phyloP scores from a whole-genome alignment of 2,888 invertebrate genomes.

The Caenorhabditis afra region DNA sequence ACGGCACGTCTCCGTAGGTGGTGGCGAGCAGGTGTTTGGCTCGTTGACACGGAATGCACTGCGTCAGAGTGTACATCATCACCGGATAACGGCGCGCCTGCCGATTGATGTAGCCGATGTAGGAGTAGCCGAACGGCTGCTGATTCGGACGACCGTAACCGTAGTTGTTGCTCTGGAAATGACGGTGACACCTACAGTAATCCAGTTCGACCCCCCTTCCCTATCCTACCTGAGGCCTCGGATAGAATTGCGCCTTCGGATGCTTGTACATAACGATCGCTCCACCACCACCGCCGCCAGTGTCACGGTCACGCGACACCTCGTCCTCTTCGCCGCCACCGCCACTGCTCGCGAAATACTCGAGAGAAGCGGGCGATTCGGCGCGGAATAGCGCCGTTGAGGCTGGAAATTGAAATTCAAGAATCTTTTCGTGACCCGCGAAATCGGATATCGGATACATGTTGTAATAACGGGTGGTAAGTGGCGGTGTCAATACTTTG shows the following conservation, averaged over 20 bases:
- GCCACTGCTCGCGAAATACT: too few species aligned
- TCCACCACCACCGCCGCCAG: too few species aligned
- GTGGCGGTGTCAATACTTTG: too few species aligned
- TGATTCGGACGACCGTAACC: conserved; percentile 53
- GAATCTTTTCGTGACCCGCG: too few species aligned
- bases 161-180: conserved; percentile 21
- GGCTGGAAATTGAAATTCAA: too few species aligned
- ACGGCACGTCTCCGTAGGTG: conserved; percentile 76
- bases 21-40: conserved; percentile 79
- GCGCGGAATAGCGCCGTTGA: too few species aligned
- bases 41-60: conserved; percentile 77
- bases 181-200: neutral
- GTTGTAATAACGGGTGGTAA: too few species aligned
- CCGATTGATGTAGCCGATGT: conserved; percentile 75
- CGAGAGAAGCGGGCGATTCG: too few species aligned
- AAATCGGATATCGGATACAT: too few species aligned
- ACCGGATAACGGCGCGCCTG: conserved; percentile 72
- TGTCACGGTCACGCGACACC: too few species aligned
- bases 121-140: conserved; percentile 67
- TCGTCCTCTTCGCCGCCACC: too few species aligned
- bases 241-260: conserved; percentile 39
- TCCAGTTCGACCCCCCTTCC: too few species aligned
- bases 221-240: conserved; percentile 47
- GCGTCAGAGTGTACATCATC: conserved; percentile 78
- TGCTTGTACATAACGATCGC: conserved; percentile 11